Conservation (phyloP, 2,888 invertebrate genomes). For the Tanytarsus gracilentus region DNA sequence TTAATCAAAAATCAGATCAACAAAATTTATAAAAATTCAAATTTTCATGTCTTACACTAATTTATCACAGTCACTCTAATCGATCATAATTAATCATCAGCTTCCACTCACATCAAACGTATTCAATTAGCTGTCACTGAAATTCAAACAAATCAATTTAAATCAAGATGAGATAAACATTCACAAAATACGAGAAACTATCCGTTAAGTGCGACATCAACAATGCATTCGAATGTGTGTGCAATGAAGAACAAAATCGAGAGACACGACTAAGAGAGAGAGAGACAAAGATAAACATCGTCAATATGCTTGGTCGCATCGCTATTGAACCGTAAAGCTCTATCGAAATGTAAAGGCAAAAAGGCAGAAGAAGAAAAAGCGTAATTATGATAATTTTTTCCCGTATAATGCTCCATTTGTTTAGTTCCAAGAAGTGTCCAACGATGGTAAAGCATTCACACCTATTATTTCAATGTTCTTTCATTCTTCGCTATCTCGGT, state of each 20-base stretch:
- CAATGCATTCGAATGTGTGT: not conserved
- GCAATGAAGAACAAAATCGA: not conserved
- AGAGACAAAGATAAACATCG: conserved; percentile 6
- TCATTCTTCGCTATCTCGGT: not conserved
- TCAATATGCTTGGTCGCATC: not conserved
- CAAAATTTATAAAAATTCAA: no score
- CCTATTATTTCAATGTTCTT: not conserved
- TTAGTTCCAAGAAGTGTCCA: conserved; percentile 13
- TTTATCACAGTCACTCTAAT: no score
- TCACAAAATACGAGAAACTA: not conserved
- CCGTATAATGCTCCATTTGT: conserved; percentile 26
- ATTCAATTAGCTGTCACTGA: no score
- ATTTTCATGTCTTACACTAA: no score
- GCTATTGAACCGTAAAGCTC: conserved; percentile 2
- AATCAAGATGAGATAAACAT: not conserved
- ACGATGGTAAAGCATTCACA: conserved; percentile 3
- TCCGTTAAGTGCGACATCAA: not conserved
- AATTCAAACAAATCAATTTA: no score
- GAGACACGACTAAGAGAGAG: not conserved
- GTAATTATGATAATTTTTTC: conserved; percentile 28
- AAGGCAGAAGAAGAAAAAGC: not conserved
- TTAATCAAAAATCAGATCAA: no score
- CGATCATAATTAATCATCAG: no score
- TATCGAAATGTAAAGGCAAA: not conserved
- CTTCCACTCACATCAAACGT: no score